Conservation (phyloP, 2,888 invertebrate species). For the Patella depressa region DNA sequence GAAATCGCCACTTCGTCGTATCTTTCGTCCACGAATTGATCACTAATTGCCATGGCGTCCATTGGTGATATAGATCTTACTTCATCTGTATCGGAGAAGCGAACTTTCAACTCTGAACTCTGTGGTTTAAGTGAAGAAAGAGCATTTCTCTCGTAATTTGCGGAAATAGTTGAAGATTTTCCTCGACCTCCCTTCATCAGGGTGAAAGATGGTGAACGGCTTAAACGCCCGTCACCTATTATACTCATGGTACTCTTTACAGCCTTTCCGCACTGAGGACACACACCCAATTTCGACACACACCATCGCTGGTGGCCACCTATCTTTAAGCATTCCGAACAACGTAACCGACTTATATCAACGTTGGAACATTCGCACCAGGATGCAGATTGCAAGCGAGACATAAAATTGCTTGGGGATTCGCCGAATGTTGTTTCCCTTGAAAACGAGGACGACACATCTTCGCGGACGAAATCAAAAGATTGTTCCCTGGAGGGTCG, state of each 20-base stretch:
- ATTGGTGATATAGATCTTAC: not conserved
- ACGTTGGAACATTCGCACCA: conserved; percentile 2
- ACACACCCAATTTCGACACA: not conserved
- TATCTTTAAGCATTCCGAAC: not conserved
- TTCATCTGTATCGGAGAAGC: not conserved
- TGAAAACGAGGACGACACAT: not conserved
- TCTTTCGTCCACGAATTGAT: not conserved
- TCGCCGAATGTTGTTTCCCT: not conserved
- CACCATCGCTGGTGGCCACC: not conserved
- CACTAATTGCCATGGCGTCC: not conserved
- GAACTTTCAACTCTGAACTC: conserved; percentile 1
- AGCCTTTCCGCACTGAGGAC: not conserved
- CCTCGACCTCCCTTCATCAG: not conserved
- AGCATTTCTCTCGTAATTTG: not conserved
- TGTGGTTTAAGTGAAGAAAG: not conserved
- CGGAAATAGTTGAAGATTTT: not conserved
- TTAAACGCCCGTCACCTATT: not conserved
- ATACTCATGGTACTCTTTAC: not conserved
- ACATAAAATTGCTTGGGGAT: not conserved
- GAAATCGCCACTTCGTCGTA: not conserved
- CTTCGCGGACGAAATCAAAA: not conserved
- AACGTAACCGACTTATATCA: not conserved
- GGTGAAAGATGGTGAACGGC: not conserved
- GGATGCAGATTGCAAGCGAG: not conserved
- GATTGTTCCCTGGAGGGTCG: not conserved